Conservation (phyloP, 1,140 invertebrate genomes). For the Popillia japonica region DNA sequence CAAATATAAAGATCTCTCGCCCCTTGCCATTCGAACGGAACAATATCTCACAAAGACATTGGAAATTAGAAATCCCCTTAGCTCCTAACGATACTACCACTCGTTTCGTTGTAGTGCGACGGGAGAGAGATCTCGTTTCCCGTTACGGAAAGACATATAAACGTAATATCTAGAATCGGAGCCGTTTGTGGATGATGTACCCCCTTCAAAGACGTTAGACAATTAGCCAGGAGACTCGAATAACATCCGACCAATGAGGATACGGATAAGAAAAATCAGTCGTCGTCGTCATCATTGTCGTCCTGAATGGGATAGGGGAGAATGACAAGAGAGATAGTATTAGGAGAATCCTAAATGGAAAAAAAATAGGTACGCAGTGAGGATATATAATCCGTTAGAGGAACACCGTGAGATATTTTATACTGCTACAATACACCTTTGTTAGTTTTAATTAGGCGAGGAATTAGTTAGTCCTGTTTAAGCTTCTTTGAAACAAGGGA, state of each 20-base stretch:
- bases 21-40: background rate
- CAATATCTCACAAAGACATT: background rate
- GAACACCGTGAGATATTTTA: background rate
- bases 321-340: background rate
- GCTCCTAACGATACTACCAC: background rate
- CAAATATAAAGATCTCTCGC: too few relatives aligned
- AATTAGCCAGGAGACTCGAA: background rate
- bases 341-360: background rate
- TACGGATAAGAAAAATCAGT: background rate
- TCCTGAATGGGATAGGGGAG: background rate
- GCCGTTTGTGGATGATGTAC: background rate
- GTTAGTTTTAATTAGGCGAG: background rate
- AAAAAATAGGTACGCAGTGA: too few relatives aligned
- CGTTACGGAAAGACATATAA: background rate
- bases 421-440: background rate
- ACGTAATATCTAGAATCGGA: background rate
- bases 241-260: background rate
- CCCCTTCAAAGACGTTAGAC: background rate
- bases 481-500: too few relatives aligned
- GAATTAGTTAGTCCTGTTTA: background rate
- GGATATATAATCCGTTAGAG: background rate
- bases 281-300: too few relatives aligned
- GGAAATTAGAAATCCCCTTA: background rate
- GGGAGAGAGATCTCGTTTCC: background rate
- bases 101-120: background rate